Base-by-base conservation (phyloP, 2,113 vertebrate genomes). In the Notothenia coriiceps region DNA sequence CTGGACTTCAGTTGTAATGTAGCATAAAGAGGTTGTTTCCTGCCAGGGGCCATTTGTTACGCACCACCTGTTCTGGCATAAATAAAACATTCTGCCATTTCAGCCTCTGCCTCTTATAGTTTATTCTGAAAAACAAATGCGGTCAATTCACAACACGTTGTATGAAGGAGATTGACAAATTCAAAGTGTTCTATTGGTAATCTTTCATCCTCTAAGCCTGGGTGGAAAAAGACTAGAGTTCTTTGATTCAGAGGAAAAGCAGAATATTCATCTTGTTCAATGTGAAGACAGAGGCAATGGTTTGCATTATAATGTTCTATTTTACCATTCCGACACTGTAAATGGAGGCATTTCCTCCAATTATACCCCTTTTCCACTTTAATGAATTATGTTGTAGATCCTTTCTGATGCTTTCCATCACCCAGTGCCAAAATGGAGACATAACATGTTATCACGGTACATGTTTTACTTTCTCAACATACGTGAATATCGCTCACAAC, bases 81-180 rank as follows among this genome's bases (percentile, higher is more conserved):
- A 80, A 89, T 80, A 70, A 78, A 77, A 71, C 35, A 71, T 59
- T 10, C n/a, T n/a, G 15, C 44, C 33, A 13, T 15, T 4, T 67
- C n/a, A 54, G 22, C 59, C 52, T 76, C 18, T 70, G 40, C 43
- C 55, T 40, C 17, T 10, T 10, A 50, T 40, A 25, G 60, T 9
- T 51, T 55, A 29, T 29, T 29, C 29, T 29, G 29, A 29, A 29
- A 29, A 29, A 29, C 29, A 29, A 10, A 52, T 3, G 43, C 29
- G 25, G 22, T 13, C 2, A 12, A n/a, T 29, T 44, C n/a, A 10
- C 25, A 6, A 13, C 49, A 54, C 1, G 33, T 44, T 11, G 3
- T 71, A 6, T 25, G 50, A 22, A 40, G 8, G 2, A 47, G 17
- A 47, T 10, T 17, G 9, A 71, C 9, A n/a, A 54, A 65, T n/a